Evolutionary conservation across 2,888 invertebrate species (phyloP), one percentile per base, ranked within the genome.

Genomic region (Oxyscelio sp.): DNA sequence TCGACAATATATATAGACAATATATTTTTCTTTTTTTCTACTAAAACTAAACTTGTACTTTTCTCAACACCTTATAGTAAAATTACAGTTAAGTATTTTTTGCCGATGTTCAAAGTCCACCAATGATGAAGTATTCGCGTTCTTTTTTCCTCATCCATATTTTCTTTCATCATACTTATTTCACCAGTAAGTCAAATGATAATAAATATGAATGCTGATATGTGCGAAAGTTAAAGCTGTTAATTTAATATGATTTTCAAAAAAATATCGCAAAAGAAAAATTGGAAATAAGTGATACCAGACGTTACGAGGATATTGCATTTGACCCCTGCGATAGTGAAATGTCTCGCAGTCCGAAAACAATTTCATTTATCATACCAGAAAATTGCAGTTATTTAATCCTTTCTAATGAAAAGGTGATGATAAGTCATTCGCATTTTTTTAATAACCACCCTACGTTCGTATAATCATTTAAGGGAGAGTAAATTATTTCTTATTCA

Each of bases 141-240:
- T 22, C n/a, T 38, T 22, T 65, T 65, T 65, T 65, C 50, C 65
- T 65, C 27, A 48, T 50, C 9, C 48, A 5, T 31, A 31, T 65
- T 65, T 66, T 63, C 31, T 34, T 34, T 52, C 50, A 66, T 66
- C 31, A 22, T 21, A 38, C 19, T 58, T 38, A 38, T 19, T 66
- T 50, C 15, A 52, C 50, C 38, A 52, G 34, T 38, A 34, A 63
- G 15, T 50, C 52, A 34, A 38, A 66, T 22, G 50, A 50, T 66
- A 66, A 66, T 52, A 66, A 63, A 43, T 66, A 66, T 66, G 34
- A 11, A 50, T 38, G 38, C 21, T 15, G 21, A 66, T 66, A 34
- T 22, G 27, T 52, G 21, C 38, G 52, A 8, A 52, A 21, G 43
- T 43, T n/a, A 61, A 45, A 59, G 43, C 45, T 27, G 61, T 61